Percentiles rank a stretch among this genome's conserved stretches.
These are phyloP conservation scores for Trinorchestia longiramus DNA, from an alignment of 1,140 invertebrate genomes.

Conservation along the genomic window DNA sequence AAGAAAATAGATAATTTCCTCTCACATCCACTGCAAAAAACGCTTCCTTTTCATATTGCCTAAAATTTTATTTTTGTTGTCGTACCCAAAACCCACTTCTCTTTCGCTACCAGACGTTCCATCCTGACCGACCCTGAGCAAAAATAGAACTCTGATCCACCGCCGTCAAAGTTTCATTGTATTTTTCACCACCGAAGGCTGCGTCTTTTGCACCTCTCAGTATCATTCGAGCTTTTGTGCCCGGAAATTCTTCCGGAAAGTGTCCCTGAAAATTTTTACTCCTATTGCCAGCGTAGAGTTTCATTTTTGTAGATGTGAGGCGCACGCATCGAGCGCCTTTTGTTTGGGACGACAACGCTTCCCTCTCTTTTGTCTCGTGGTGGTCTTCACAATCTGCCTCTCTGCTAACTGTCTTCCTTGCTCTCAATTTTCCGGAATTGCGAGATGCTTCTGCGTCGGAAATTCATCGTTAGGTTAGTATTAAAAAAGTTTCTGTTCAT, in stretches of 20 bases:
- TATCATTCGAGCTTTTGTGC: neutral
- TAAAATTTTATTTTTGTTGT: neutral
- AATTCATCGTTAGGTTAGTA: neutral
- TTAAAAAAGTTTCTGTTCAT: neutral
- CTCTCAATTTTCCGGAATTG: neutral
- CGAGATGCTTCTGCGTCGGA: neutral
- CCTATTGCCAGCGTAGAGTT: neutral
- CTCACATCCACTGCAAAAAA: neutral
- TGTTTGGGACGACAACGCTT: neutral
- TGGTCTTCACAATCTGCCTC: no score
- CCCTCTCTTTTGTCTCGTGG: neutral
- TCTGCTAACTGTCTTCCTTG: neutral
- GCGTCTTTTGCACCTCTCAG: neutral
- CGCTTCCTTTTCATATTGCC: neutral
- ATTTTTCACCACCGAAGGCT: neutral
- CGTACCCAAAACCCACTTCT: neutral
- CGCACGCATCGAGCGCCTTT: neutral
- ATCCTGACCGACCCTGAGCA: neutral
- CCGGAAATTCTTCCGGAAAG: neutral
- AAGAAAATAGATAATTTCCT: slow-evolving; percentile 2
- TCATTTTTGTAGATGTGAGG: neutral
- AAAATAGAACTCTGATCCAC: neutral
- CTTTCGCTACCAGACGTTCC: neutral
- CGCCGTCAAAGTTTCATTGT: neutral
- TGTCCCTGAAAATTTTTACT: neutral